A percentile compares a stretch with the other conserved stretches of the same genome.
Evolutionary conservation across 1,140 invertebrate species (phyloP).

Genomic region (Platorchestia sp.): DNA sequence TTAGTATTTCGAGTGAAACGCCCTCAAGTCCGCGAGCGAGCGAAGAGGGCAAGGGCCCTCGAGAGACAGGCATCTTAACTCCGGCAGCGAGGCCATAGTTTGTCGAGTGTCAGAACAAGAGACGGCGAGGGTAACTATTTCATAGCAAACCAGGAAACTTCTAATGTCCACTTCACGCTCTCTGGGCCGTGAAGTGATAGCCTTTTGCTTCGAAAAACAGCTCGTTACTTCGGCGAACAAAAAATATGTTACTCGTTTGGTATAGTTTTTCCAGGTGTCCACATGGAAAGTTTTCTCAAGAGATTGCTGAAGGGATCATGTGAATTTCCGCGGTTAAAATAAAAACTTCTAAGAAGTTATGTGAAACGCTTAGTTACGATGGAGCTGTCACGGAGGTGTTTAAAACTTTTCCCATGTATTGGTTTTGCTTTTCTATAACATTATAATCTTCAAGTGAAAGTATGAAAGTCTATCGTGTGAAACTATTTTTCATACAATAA

Average conservation of each 20-base stretch:
- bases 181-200: conserved; percentile 41
- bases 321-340: not conserved
- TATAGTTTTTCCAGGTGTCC: not conserved
- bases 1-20: not conserved
- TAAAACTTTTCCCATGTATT: too few species aligned
- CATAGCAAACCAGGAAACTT: conserved; percentile 48
- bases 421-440: too few species aligned
- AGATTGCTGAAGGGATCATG: not conserved
- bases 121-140: conserved; percentile 14
- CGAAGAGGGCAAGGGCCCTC: not conserved
- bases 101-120: conserved; percentile 48
- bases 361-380: not conserved
- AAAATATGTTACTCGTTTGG: not conserved
- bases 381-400: too few species aligned
- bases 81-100: not conserved
- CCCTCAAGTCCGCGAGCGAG: not conserved
- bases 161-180: conserved; percentile 45
- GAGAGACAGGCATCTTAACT: not conserved
- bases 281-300: not conserved
- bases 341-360: not conserved
- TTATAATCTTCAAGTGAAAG: too few species aligned
- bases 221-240: not conserved
- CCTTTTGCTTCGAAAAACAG: not conserved
- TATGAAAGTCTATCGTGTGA: not conserved
- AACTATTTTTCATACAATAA: not conserved